Base-by-base conservation (phyloP, 64 coral and sea anemone genomes). In the Cladopsammia gracilis region DNA sequence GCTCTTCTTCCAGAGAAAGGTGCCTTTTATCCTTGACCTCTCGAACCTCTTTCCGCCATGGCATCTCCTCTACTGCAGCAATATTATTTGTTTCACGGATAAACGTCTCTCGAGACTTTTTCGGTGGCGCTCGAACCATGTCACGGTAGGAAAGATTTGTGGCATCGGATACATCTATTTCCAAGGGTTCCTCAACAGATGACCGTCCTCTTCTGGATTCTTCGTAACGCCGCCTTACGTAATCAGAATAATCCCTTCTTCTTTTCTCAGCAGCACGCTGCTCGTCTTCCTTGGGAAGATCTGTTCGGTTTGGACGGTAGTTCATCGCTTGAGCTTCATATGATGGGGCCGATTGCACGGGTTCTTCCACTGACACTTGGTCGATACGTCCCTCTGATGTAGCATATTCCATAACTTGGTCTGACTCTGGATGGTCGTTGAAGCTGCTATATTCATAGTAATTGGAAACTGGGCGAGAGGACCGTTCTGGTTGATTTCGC, bases 361-460 rank as follows among this genome's bases (percentile, higher is more conserved):
- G 18, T 73, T 87, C 57, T 12, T 48, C 57, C 8, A 5, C 23
- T 43, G 69, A 75, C 58, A 73, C 52, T 59, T 58, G 68, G 15
- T 22, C 42, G 14, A 76, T 52, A 74, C 15, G 6, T 25, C 34
- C 86, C 25, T 4, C 70, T 7, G 68, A 57, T 73, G 86, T 15
- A 12, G n/a, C 6, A 86, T 22, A 34, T 57, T 60, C 52, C 16
- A 57, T 26, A 59, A 60, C 51, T 34, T 43, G 25, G 50, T 43
- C 12, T 86, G 61, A 10, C 42, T 73, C 24, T 19, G 58, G 68
- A 26, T 60, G 7, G n/a, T 73, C 86, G 24, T 88, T 76, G 24
- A 69, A 93, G 48, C 82, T 83, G 25, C 74, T 83, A 47, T 93
- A 93, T 18, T 93, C 83, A 18, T 76, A 93, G n/a, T 78, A 62